Conservation (phyloP, 2,113 vertebrate species). For the Gasterosteus nipponicus region DNA sequence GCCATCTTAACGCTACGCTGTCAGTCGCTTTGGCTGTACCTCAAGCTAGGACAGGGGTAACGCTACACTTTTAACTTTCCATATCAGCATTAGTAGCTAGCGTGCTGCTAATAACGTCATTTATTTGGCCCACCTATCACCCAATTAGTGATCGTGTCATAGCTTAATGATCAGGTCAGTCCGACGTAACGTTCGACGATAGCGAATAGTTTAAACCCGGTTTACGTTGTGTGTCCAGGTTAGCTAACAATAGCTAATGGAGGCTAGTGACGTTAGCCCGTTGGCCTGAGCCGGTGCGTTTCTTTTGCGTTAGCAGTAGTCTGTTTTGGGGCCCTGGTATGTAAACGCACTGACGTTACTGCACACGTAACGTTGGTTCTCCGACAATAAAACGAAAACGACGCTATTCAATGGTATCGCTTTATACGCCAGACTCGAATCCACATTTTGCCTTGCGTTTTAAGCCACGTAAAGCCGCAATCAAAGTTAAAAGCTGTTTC, state of each 20-base stretch:
- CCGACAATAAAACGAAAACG: background rate
- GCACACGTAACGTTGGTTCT: background rate
- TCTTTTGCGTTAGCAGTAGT: slow-evolving; percentile 19
- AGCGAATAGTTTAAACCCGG: background rate
- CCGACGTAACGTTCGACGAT: background rate
- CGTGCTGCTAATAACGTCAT: background rate
- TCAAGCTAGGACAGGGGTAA: background rate
- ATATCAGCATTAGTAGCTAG: background rate
- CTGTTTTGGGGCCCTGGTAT: slow-evolving; percentile 39
- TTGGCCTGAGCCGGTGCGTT: slow-evolving; percentile 36
- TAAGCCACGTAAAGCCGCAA: background rate
- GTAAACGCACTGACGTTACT: slow-evolving; percentile 21
- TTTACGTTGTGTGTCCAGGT: slow-evolving; percentile 18
- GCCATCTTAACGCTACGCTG: slow-evolving; percentile 45
- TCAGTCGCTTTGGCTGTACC: slow-evolving; percentile 13
- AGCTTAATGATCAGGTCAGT: background rate
- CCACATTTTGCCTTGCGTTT: background rate
- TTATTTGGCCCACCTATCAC: background rate
- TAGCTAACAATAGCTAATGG: slow-evolving; percentile 39
- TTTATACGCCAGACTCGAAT: background rate
- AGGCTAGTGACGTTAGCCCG: slow-evolving; percentile 42
- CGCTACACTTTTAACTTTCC: background rate
- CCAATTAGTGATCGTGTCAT: background rate
- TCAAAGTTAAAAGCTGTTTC: background rate
- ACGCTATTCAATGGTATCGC: too few relatives aligned